Percentiles rank a stretch among this genome's conserved stretches.
Evolutionary conservation across 2,797 vertebrate species (phyloP).

Genomic region (Micropoecilia bifurca): DNA sequence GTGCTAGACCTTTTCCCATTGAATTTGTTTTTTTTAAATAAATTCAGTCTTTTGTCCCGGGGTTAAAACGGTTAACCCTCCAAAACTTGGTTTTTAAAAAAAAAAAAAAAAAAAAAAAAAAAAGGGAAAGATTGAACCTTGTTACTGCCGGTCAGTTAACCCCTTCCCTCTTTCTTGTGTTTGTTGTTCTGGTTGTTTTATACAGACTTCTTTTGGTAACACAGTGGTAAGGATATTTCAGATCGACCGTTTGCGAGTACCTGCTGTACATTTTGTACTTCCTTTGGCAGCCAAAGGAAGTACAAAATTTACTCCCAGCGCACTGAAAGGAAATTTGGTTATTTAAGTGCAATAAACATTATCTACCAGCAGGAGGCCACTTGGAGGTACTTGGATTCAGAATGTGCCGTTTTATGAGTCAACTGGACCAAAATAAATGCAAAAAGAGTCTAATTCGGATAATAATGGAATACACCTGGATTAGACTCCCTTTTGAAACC

Average conservation of each 20-base stretch:
- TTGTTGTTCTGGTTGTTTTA: background rate
- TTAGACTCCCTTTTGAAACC: background rate
- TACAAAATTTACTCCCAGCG: too few relatives aligned
- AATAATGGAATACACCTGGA: background rate
- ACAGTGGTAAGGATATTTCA: background rate
- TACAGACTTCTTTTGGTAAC: background rate
- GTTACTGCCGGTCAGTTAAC: background rate
- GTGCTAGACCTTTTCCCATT: too few relatives aligned
- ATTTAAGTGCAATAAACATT: background rate
- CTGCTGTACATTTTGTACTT: background rate
- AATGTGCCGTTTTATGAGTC: background rate
- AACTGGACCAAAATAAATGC: background rate
- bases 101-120: background rate
- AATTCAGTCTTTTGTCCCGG: too few relatives aligned
- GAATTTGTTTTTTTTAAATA: too few relatives aligned
- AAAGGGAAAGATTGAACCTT: background rate
- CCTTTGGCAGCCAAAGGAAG: background rate
- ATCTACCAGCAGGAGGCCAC: background rate
- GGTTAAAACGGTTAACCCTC: too few relatives aligned
- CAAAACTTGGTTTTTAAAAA: too few relatives aligned
- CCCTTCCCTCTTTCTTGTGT: background rate
- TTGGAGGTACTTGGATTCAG: background rate
- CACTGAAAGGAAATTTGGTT: background rate
- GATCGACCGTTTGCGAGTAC: background rate
- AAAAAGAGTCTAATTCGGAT: background rate